Evolutionary conservation across 2,797 vertebrate species (phyloP).

Genomic region (Yasuhikotakia modesta): DNA sequence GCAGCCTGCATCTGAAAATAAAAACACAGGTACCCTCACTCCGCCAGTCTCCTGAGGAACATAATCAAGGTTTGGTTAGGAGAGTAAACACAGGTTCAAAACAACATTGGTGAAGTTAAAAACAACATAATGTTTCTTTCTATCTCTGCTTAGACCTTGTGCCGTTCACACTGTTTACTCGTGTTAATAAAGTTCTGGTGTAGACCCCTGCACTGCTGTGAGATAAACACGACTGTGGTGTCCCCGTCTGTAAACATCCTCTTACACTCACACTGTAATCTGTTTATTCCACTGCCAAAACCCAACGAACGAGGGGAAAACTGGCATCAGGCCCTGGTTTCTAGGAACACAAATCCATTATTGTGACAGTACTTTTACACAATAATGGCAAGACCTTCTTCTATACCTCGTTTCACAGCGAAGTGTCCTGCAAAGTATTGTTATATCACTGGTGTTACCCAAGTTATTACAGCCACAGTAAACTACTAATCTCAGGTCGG

Average conservation of each 20-base stretch:
- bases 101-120: background rate
- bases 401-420: slow-evolving; percentile 29
- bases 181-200: background rate
- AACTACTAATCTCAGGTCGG: no score
- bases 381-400: slow-evolving; percentile 52
- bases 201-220: slow-evolving; percentile 20
- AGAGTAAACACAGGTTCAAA: slow-evolving; percentile 5
- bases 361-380: slow-evolving; percentile 58
- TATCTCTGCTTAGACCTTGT: slow-evolving; percentile 26
- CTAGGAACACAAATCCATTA: slow-evolving; percentile 57
- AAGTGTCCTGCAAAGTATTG: background rate
- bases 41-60: slow-evolving; percentile 18
- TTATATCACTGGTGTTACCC: no score
- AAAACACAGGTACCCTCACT: background rate
- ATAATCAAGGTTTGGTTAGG: slow-evolving; percentile 28
- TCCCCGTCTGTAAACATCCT: slow-evolving; percentile 38
- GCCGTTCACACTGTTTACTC: slow-evolving; percentile 35
- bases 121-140: slow-evolving; percentile 18
- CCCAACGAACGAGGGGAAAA: background rate
- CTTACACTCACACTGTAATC: slow-evolving; percentile 38
- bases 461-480: no score
- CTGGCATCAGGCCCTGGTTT: slow-evolving; percentile 52
- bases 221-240: slow-evolving; percentile 22
- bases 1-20: slow-evolving; percentile 37
- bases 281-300: slow-evolving; percentile 23